Base-by-base conservation (phyloP, 2,888 invertebrate species). In the Eudasyphora cyanicolor region DNA sequence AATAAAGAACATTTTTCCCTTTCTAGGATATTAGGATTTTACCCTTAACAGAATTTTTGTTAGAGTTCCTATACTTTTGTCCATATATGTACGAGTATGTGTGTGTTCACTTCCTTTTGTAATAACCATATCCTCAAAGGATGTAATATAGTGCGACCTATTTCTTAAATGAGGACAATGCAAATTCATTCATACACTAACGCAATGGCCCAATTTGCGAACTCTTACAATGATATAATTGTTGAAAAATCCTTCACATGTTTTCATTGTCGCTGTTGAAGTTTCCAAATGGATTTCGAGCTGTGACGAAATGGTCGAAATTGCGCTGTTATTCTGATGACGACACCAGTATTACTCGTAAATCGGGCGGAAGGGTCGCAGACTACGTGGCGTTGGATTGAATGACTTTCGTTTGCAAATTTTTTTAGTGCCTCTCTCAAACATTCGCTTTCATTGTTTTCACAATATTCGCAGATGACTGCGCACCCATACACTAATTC, bases 301-400 rank as follows among this genome's bases (percentile, higher is more conserved):
- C 21, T 3, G 17, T 64, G 35, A 19, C 51, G 21, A 51, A 51
- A 45, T 45, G 2, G n/a, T 6, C 17, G 29, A 60, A 60, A 60
- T 32, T 29, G 5, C 38, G 14, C 21, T 35, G n/a, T 62, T 62
- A 12, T 32, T 62, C 12, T 19, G 21, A 42, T 21, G 38, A 67
- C 42, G 24, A 35, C 67, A 19, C 19, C 14, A 42, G n/a, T n/a
- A n/a, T n/a, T n/a, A n/a, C n/a, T n/a, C n/a, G 35, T 12, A 19
- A 42, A 57, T 57, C 14, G 38, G 17, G 2, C 62, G 29, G 6
- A 38, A 17, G 64, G 21, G n/a, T 35, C 19, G 67, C 42, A 67
- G 67, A 67, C 67, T 21, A 42, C 19, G 42, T 42, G 67, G 67
- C 67, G 67, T 24, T 14, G 67, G 24, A 10, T n/a, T n/a, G 17